Conservation (phyloP, 1,140 invertebrate species). For the Penaeus indicus region DNA sequence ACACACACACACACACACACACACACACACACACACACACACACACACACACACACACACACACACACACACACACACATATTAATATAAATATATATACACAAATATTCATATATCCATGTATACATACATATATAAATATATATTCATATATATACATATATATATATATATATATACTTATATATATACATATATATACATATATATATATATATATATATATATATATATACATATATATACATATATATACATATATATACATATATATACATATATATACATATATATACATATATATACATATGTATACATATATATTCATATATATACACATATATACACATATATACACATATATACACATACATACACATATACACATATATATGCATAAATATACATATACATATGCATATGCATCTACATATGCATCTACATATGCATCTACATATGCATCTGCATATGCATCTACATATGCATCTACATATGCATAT, state of each 20-base stretch:
- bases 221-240: conserved; percentile 18
- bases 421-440: neutral
- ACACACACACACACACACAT: neutral
- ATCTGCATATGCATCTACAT: neutral
- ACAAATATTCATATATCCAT: no score
- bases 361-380: neutral
- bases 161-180: no score
- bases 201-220: conserved; percentile 16
- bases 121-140: no score
- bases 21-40: conserved; percentile 18
- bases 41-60: neutral
- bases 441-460: neutral
- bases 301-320: neutral
- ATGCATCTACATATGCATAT: neutral
- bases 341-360: neutral
- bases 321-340: conserved; percentile 20
- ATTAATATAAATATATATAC: no score
- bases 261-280: neutral
- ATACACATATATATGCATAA: conserved; percentile 5
- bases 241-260: conserved; percentile 11
- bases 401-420: conserved; percentile 15
- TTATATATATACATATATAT: neutral
- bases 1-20: conserved; percentile 22
- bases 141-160: no score
- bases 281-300: no score